Evolutionary conservation across 2,888 invertebrate genomes (phyloP).

Genomic region (Tortricodes alternella): DNA sequence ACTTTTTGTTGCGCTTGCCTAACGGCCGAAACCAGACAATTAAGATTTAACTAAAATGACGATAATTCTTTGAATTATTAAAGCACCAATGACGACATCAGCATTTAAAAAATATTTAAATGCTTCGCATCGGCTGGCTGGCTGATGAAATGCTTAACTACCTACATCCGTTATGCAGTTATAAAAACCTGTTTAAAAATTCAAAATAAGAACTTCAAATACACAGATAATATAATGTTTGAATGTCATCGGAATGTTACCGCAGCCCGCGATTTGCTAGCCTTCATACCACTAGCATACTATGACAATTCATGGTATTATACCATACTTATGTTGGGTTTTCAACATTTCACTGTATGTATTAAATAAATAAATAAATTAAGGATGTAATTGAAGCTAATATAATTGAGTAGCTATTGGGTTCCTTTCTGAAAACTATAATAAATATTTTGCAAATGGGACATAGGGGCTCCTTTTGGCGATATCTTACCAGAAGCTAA

Average conservation of each 20-base stretch:
- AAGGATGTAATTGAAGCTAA: no score
- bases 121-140: neutral
- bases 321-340: no score
- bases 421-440: no score
- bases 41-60: neutral
- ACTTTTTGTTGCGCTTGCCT: no score
- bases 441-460: no score
- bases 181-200: constrained; percentile 12
- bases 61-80: neutral
- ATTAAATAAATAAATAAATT: no score
- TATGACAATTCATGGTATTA: neutral
- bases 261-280: neutral
- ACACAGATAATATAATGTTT: constrained; percentile 5
- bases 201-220: neutral
- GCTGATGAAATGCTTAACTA: constrained; percentile 14
- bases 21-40: no score
- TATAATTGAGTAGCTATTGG: no score
- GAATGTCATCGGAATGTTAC: constrained; percentile 12
- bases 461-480: no score
- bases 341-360: no score
- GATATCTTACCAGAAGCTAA: no score
- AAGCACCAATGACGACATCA: neutral
- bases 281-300: neutral
- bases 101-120: constrained; percentile 7
- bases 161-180: constrained; percentile 10